Evolutionary conservation across 2,888 invertebrate species (phyloP).

Genomic region (Iselma pallidipennis): DNA sequence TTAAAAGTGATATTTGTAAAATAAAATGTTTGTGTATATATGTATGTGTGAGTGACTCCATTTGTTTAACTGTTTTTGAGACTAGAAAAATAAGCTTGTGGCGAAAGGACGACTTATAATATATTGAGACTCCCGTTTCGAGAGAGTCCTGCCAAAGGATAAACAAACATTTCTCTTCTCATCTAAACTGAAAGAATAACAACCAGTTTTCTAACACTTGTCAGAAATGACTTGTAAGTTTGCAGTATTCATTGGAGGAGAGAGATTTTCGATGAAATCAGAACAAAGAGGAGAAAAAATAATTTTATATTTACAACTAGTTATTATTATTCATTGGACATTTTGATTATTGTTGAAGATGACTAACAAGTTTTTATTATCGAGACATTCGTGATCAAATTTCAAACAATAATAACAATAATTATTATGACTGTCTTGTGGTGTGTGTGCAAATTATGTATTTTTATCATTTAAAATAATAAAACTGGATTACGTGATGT

Average conservation of each 20-base stretch:
- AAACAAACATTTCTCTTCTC: not conserved
- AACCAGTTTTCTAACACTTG: not conserved
- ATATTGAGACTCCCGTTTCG: not conserved
- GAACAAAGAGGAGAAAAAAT: too few relatives aligned
- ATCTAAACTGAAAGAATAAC: not conserved
- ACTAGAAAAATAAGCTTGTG: constrained; percentile 25
- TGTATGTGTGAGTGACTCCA: too few relatives aligned
- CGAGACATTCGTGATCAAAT: not conserved
- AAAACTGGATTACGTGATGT: not conserved
- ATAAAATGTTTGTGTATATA: too few relatives aligned
- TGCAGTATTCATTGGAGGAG: not conserved
- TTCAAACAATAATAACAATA: not conserved
- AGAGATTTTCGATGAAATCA: not conserved
- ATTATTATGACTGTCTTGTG: too few relatives aligned
- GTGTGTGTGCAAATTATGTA: not conserved
- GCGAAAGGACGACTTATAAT: constrained; percentile 7
- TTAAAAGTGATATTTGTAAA: too few relatives aligned
- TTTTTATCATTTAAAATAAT: not conserved
- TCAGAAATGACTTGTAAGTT: too few relatives aligned
- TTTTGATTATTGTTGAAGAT: not conserved
- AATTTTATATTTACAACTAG: too few relatives aligned
- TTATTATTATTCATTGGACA: not conserved
- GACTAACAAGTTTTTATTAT: not conserved
- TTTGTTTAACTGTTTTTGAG: constrained; percentile 19
- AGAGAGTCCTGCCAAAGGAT: not conserved